Conservation (phyloP, 2,888 invertebrate species). For the Megalurothrips usitatus region DNA sequence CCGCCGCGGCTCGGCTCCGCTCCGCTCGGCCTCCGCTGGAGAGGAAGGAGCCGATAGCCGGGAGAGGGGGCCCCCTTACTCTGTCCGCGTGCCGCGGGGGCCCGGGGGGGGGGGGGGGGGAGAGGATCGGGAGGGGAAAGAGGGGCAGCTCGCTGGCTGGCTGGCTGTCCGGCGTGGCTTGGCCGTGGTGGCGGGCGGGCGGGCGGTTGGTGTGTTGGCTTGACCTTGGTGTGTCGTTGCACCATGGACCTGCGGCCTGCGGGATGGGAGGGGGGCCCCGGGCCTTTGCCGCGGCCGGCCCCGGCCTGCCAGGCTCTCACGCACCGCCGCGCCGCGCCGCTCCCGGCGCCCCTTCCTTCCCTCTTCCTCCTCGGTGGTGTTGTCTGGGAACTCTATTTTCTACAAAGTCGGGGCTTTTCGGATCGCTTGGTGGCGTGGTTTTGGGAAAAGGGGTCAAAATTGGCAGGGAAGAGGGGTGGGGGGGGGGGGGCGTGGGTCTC, state of each 20-base stretch:
- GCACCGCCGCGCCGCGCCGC: not conserved
- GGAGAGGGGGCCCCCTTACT: not conserved
- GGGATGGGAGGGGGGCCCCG: conserved; percentile 29
- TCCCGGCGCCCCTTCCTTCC: not conserved
- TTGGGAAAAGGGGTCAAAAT: too few species aligned
- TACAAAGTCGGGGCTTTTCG: too few species aligned
- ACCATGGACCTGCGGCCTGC: conserved; percentile 40
- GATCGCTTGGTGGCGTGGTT: too few species aligned
- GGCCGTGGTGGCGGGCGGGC: conserved; percentile 28
- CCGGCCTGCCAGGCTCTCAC: not conserved
- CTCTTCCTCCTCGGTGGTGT: too few species aligned
- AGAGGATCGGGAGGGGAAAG: not conserved
- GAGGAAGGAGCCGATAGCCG: not conserved
- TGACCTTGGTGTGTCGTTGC: conserved; percentile 28
- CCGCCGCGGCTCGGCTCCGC: not conserved
- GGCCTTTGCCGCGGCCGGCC: not conserved
- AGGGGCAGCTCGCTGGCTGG: not conserved
- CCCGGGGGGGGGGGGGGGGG: not conserved
- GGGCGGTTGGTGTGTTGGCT: conserved; percentile 24
- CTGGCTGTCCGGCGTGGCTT: not conserved
- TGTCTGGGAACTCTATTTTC: too few species aligned
- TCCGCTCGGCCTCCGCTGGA: not conserved
- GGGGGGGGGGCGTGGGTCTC: too few species aligned
- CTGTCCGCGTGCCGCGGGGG: not conserved
- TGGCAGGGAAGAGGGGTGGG: too few species aligned